Conservation (phyloP, 2,113 vertebrate genomes). For the Phainopepla nitens region DNA sequence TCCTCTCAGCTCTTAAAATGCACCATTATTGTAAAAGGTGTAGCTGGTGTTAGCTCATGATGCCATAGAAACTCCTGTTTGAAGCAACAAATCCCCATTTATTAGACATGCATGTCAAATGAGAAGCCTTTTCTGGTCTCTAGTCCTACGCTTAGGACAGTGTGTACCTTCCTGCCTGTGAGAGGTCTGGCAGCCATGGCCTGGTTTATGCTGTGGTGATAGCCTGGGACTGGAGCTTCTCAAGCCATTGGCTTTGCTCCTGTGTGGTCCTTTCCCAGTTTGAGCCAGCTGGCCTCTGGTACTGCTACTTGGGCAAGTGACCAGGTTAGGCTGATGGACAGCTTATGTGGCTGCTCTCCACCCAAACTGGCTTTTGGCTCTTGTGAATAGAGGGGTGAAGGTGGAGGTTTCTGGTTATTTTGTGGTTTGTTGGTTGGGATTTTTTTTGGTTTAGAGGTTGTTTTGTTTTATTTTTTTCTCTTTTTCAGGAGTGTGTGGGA, state of each 20-base stretch:
- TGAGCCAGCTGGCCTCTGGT: not conserved
- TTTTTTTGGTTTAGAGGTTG: not conserved
- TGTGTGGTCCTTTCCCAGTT: not conserved
- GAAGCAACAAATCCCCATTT: not conserved
- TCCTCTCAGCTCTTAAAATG: not conserved
- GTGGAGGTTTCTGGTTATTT: not conserved
- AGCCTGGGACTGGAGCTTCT: not conserved
- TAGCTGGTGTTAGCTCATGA: not conserved
- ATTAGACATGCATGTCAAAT: not conserved
- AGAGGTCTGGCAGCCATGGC: not conserved
- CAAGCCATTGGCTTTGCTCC: not conserved
- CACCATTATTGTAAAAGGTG: not conserved
- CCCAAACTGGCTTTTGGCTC: not conserved
- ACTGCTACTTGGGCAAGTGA: not conserved
- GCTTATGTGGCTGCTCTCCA: not conserved
- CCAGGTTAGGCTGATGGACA: not conserved
- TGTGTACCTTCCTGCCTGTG: not conserved
- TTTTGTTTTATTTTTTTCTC: rapidly evolving
- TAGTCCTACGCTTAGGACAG: not conserved
- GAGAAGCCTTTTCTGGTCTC: not conserved
- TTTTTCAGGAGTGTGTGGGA: not conserved
- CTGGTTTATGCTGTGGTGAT: not conserved
- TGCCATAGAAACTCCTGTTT: not conserved
- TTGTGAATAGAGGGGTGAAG: not conserved
- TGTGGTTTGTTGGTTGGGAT: not conserved